A percentile compares a stretch with the other conserved stretches of the same genome.
These are phyloP conservation scores for Erinaceus europaeus DNA, from an alignment of 2,113 vertebrate species.

Conservation along the genomic window DNA sequence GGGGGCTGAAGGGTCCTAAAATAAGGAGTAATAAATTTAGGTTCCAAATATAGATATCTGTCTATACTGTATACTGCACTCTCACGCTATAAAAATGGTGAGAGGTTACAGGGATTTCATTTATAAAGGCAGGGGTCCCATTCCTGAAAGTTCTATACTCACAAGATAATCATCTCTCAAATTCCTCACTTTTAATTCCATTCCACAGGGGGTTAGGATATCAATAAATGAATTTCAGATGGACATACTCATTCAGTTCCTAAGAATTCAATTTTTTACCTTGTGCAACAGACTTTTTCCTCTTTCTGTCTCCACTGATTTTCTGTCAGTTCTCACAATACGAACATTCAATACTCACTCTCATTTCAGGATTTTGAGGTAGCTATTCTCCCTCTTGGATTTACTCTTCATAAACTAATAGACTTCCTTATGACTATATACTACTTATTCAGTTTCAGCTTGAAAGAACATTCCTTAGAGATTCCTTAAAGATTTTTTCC, in stretches of 20 bases:
- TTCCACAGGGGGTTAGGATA: neutral
- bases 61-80: neutral
- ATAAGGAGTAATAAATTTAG: neutral
- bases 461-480: neutral
- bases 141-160: neutral
- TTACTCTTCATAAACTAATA: neutral
- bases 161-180: neutral
- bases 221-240: neutral
- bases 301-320: neutral
- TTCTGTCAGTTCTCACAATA: neutral
- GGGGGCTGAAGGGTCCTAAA: neutral
- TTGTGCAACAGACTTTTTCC: neutral
- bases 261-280: neutral
- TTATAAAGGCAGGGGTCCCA: neutral
- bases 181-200: neutral
- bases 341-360: neutral
- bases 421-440: neutral
- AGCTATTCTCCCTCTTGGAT: neutral
- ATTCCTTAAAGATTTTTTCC: neutral
- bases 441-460: neutral
- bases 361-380: neutral
- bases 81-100: neutral
- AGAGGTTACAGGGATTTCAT: neutral
- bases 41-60: neutral
- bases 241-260: neutral